Conservation (phyloP, 2,888 invertebrate species). For the Heteropelma amictum region DNA sequence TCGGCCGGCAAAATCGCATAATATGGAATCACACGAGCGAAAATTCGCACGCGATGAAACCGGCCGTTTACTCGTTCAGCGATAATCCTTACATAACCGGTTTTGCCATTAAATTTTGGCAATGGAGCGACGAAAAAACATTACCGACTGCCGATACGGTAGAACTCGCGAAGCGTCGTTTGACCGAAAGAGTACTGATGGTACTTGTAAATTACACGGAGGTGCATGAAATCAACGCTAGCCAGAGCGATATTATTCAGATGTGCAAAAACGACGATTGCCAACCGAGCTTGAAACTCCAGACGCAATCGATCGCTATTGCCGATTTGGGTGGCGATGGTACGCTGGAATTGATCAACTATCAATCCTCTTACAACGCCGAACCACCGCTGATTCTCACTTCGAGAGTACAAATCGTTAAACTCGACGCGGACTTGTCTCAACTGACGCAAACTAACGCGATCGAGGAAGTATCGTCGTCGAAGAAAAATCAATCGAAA, state of each 20-base stretch:
- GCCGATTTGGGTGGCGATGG: slow-evolving; percentile 87
- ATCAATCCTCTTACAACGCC: slow-evolving; percentile 75
- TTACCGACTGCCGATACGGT: slow-evolving; percentile 25
- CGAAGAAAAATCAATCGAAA: background rate
- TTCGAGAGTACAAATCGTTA: slow-evolving; percentile 73
- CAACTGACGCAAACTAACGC: slow-evolving; percentile 32
- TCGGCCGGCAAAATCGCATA: slow-evolving; percentile 79
- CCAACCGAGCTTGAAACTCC: slow-evolving; percentile 87
- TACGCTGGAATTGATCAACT: slow-evolving; percentile 88
- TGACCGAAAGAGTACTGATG: slow-evolving; percentile 87
- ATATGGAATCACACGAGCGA: slow-evolving; percentile 83
- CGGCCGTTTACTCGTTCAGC: slow-evolving; percentile 81
- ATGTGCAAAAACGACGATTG: slow-evolving; percentile 83
- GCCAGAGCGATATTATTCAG: slow-evolving; percentile 88
- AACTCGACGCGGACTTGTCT: slow-evolving; percentile 65
- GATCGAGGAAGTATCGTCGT: background rate
- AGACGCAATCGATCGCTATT: slow-evolving; percentile 86
- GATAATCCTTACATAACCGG: slow-evolving; percentile 82
- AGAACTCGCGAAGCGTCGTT: slow-evolving; percentile 65
- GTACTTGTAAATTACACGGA: slow-evolving; percentile 88
- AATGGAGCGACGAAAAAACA: slow-evolving; percentile 81
- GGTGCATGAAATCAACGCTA: slow-evolving; percentile 87
- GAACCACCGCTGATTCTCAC: slow-evolving; percentile 61
- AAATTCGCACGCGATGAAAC: slow-evolving; percentile 86
- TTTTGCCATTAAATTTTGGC: slow-evolving; percentile 91